Base-by-base conservation (phyloP, 1,140 invertebrate species). In the Drosophila punjabiensis region DNA sequence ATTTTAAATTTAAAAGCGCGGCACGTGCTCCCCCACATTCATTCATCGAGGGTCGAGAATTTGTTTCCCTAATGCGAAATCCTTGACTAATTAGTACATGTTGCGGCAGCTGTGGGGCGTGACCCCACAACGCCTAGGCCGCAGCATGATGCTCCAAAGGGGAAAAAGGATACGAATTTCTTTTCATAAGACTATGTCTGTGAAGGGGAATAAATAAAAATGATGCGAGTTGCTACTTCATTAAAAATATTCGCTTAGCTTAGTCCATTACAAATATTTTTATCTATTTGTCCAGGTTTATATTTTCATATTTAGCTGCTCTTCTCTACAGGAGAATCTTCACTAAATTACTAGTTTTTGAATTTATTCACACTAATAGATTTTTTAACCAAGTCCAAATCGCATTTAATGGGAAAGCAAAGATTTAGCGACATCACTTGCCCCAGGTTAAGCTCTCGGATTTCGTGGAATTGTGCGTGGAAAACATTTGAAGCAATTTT, bases 1-100 rank as follows among this genome's bases (percentile, higher is more conserved):
- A 37, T 74, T 86, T 53, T 24, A 60, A 79, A 82, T 82, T 86
- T 71, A 60, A 76, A 82, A 80, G 30, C 64, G 30, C 5, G 52
- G 64, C 61, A 82, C 83, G 84, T 87, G 64, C 68, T 64, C 32
- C 37, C 43, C 68, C 71, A 61, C 67, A 65, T 63, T 59, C 18
- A 56, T 43, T 28, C 50, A 66, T 43, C 53, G 41, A 63, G 48
- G 39, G 45, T 37, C 52, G 64, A 52, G 47, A 55, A 61, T 77
- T 48, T 56, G 52, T 52, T 61, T 43, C 43, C 55, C 60, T 79
- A 64, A 71, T 83, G 71, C 61, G 52, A 70, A 83, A 88, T 82
- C 71, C 76, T 87, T 80, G 76, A 87, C 80, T 83, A 87, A 87
- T 87, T 88, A 80, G 79, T 79, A 77, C 52, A 67, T 65, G 58